Evolutionary conservation across 53 echinoderm and acorn worm genomes (phyloP).

Genomic region (Holothuria leucospilota): DNA sequence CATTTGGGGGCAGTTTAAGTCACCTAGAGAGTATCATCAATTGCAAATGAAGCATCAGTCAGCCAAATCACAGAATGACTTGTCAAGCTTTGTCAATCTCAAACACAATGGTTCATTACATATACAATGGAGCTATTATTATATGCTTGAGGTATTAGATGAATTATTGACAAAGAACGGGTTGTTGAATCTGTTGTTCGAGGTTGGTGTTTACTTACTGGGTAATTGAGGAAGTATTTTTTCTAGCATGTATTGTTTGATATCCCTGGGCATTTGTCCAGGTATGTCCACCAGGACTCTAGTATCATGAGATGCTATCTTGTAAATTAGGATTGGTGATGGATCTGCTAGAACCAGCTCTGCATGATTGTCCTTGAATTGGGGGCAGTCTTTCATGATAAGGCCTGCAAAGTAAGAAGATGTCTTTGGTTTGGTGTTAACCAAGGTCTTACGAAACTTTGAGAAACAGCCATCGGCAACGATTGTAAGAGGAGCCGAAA

Average conservation of each 20-base stretch:
- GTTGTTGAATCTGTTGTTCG: no score
- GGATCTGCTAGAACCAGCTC: slow-evolving; percentile 86
- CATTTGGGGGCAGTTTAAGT: no score
- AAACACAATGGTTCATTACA: no score
- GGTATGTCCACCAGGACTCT: slow-evolving; percentile 83
- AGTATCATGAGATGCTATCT: slow-evolving; percentile 82
- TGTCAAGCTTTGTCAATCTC: no score
- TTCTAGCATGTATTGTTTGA: slow-evolving; percentile 86
- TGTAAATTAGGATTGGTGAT: slow-evolving; percentile 87
- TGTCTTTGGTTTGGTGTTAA: slow-evolving; percentile 72
- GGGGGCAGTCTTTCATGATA: slow-evolving; percentile 94
- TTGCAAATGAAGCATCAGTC: no score
- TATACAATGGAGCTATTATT: no score
- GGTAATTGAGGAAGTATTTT: slow-evolving; percentile 86
- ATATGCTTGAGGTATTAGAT: no score
- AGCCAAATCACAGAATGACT: no score
- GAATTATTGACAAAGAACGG: no score
- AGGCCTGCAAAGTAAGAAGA: slow-evolving; percentile 90
- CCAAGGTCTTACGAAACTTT: slow-evolving; percentile 88
- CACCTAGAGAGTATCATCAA: no score
- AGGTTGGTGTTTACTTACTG: slow-evolving; percentile 50
- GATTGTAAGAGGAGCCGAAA: slow-evolving; percentile 83
- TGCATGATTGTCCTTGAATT: slow-evolving; percentile 81
- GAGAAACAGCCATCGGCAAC: slow-evolving; percentile 96
- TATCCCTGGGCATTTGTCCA: slow-evolving; percentile 85